Percentiles rank a stretch among this genome's conserved stretches.
Conservation (phyloP, 37 sponge, comb jelly and placozoan species). For the Tethya wilhelma region DNA sequence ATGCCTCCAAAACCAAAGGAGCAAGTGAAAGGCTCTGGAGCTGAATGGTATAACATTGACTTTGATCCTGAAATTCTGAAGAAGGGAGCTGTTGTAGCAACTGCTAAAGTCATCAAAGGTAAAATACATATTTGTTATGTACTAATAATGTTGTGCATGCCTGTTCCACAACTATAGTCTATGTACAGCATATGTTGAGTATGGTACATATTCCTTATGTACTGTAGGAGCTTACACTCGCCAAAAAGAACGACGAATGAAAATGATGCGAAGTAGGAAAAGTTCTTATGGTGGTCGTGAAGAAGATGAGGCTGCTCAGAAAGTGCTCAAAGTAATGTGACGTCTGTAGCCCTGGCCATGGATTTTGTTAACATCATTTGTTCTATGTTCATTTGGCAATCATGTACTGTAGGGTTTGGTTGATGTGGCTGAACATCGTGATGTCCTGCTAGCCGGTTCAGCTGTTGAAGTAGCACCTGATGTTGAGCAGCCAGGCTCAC, state of each 20-base stretch:
- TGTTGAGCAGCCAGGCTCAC: background rate
- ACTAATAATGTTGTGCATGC: background rate
- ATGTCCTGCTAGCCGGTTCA: slow-evolving; percentile 47
- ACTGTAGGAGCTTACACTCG: slow-evolving; percentile 20
- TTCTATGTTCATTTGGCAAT: background rate
- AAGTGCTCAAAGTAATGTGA: slow-evolving; percentile 80
- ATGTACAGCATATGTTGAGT: too few relatives aligned
- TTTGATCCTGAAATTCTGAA: slow-evolving; percentile 83
- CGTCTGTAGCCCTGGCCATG: too few relatives aligned
- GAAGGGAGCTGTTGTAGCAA: slow-evolving; percentile 64
- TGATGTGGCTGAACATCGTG: slow-evolving; percentile 57
- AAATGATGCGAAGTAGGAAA: slow-evolving; percentile 20
- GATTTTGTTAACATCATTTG: background rate
- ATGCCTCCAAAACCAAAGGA: slow-evolving; percentile 91
- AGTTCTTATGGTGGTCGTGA: slow-evolving; percentile 1
- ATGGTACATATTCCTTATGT: background rate
- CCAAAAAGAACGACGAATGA: slow-evolving; percentile 51
- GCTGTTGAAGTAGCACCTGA: slow-evolving; percentile 10
- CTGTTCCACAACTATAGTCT: background rate
- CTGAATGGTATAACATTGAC: slow-evolving; percentile 95
- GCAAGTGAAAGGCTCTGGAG: slow-evolving; percentile 74
- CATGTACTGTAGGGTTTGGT: slow-evolving; percentile 54
- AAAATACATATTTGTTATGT: background rate
- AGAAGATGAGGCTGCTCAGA: slow-evolving; percentile 55
- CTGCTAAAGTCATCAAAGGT: slow-evolving; percentile 49